Evolutionary conservation across 1,140 invertebrate species (phyloP), one percentile per base, ranked within the genome.

Genomic region (Caenorhabditis inopinata): DNA sequence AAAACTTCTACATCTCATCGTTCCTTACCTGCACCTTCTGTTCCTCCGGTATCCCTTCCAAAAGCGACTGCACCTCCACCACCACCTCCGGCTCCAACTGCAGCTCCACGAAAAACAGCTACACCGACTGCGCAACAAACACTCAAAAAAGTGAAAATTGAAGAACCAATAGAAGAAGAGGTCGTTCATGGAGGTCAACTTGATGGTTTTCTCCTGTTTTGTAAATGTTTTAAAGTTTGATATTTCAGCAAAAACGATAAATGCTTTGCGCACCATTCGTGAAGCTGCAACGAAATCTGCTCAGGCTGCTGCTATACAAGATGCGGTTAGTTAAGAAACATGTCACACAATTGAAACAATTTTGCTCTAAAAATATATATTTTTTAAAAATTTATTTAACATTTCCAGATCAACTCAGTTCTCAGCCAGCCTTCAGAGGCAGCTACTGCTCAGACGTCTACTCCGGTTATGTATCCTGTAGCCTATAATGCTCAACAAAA

Each of bases 61-160:
- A 68, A 68, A 68, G 25, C 58, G 0, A 68, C 58, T 9, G 58
- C n/a, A n/a, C n/a, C 58, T 68, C 58, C 58, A 21, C 58, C 58
- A 42, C 58, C 58, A 7, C 38, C 38, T 7, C 38, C 14, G 38
- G 38, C 14, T 42, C 38, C 38, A 14, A 14, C 38, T 42, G 6
- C 38, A 14, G 38, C 38, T 42, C n/a, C 7, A 16, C 38, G 38
- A 42, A 14, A 5, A 5, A 42, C 38, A 42, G 38, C 38, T 42
- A 7, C 38, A 42, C 38, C 38, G 14, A 5, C 58, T 18, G 32
- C 58, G 21, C 2, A 2, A 68, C 38, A 5, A 42, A 14, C 38
- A 42, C 27, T 32, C 6, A 35, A 58, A 32, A 2, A 5, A 9
- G 21, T 16, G 21, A 53, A 53, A 32, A 14, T 9, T 29, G 51